Base-by-base conservation (phyloP, 2,888 invertebrate species). In the Stratiomys singularior region DNA sequence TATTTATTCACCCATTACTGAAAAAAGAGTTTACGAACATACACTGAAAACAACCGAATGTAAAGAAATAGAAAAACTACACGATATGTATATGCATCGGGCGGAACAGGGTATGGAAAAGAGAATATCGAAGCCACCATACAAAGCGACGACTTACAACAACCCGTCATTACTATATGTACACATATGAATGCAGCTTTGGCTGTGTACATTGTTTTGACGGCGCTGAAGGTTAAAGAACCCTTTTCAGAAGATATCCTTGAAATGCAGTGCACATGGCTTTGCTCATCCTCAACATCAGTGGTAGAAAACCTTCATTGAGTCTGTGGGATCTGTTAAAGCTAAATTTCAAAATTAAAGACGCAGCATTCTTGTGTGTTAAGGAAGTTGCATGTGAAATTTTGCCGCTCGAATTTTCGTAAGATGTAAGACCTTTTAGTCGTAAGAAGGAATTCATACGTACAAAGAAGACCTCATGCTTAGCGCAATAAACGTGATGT, bases 211-310 rank as follows among this genome's bases (percentile, higher is more conserved):
- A 78, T 79, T 80, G 80, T 80, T 80, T 80, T 80, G 80, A 80
- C 80, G 80, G 80, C 79, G 79, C 72, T 64, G 77, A 79, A 80
- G 80, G 80, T 80, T 80, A 80, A 80, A 80, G 80, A 80, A 80
- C 80, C 78, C 77, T 78, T 77, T 52, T 69, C 23, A 44, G 64
- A 79, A 56, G 64, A 78, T 58, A 80, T 80, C 80, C 80, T 80
- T 80, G 80, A 80, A 76, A 79, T 69, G 66, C 71, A 66, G 47
- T 66, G 25, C 60, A 74, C 60, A 74, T 69, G 69, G 47, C 37
- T 52, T 52, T 60, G 60, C 23, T 21, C 60, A 60, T 60, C 21
- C 18, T 60, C 21, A 11, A 0, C 23, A 18, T 4, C 60, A 60
- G 60, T 11, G 23, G 60, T 60, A 15, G 23, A 7, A 4, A 21